Evolutionary conservation across 2,797 vertebrate genomes (phyloP), one percentile per base, ranked within the genome.

Genomic region (Sebastiscus albofasciatus): DNA sequence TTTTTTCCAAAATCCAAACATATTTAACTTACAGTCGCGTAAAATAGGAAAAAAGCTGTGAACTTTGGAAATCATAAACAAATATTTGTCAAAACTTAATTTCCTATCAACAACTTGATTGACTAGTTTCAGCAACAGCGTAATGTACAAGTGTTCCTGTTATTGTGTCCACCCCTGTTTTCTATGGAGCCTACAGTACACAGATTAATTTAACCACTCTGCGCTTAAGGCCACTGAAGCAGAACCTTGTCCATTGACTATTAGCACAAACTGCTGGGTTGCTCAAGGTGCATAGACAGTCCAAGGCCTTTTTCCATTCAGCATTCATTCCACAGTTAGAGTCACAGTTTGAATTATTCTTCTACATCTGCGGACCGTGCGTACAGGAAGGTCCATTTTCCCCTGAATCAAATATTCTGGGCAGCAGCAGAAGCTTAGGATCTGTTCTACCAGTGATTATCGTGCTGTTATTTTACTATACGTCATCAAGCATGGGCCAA

Each of bases 291-390:
- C 8, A 60, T 33, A 22, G 42, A 72, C 66, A 75, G 26, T 80
- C 62, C 64, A 83, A 86, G 69, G 79, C 59, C 60, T 72, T 77
- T 79, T 79, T 69, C 22, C 39, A 65, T 89, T 90, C 80, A 83
- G 60, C 66, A 75, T 89, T 89, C 67, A 52, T 54, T 72, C 29
- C 26, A 64, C 72, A 89, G 70, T 71, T 27, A 18, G 20, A 81
- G 56, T 26, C 66, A 33, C 18, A 29, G 59, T 72, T 77, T 90
- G 75, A 92, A 86, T 92, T 86, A 91, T 92, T 92, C 83, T 69
- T 70, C 61, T 69, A 68, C 70, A 85, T 87, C 77, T 79, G 52
- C 58, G 72, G 79, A 67, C 36, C 54, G 71, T 33, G 54, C 3
- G 16, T 1, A 18, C 42, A 46, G 60, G 52, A 56, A 72, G 24